Base-by-base conservation (phyloP, 2,888 invertebrate genomes). In the Achlya flavicornis region DNA sequence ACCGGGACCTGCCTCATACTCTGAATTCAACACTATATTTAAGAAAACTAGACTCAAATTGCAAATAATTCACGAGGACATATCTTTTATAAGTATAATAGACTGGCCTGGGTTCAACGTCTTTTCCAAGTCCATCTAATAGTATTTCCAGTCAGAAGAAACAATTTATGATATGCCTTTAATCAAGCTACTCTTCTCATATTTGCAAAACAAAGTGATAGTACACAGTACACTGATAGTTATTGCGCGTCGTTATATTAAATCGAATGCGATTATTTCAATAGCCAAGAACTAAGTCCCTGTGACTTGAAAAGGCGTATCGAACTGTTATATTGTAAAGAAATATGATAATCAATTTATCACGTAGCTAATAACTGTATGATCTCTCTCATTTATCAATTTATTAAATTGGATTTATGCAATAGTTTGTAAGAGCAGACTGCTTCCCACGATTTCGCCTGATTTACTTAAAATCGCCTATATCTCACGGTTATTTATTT, bases 211-310 rank as follows among this genome's bases (percentile, higher is more conserved):
- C 32, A 35, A 58, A 58, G n/a, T 35, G 58, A 33, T 58, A 33
- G 58, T 58, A 35, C 58, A 14, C 32, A 33, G 58, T 58, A 35
- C 58, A 14, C 32, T 32, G 32, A 32, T 61, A 46, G 61, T 61
- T 61, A 53, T 53, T 53, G 53, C 53, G 53, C 3, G 19, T 65
- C 66, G 69, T 69, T 70, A 65, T 38, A 70, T 58, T 38, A 67
- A 73, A 68, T 68, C 65, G 53, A 68, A 70, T 70, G 66, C 57
- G 69, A 69, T 69, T 74, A 76, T 74, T 72, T 67, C 62, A 71
- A 63, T 66, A 43, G 63, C 65, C 65, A 72, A 73, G 70, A 74
- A 68, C 62, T 65, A 57, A 57, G 61, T 64, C 73, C 73, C 71
- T 68, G 69, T 33, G 62, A 70, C 68, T 53, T 71, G 61, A n/a